Evolutionary conservation across 1,140 invertebrate genomes (phyloP).

Genomic region (Trichomalopsis sarcophagae): DNA sequence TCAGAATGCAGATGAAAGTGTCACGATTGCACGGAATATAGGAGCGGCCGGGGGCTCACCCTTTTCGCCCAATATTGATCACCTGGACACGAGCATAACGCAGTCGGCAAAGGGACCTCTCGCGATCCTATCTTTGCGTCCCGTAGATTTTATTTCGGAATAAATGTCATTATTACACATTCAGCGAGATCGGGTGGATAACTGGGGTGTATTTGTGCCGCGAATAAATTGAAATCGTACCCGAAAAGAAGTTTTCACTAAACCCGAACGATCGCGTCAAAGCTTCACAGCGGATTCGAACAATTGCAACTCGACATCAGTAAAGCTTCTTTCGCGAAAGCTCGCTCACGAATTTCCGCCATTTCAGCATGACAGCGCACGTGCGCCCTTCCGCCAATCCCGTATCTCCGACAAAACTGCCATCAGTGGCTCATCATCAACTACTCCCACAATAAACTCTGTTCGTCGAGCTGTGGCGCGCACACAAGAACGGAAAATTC

Average conservation of each 20-base stretch:
- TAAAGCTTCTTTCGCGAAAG: too few relatives aligned
- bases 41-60: background rate
- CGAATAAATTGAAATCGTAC: background rate
- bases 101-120: background rate
- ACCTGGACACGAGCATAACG: background rate
- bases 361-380: conserved; percentile 15
- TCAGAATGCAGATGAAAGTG: too few relatives aligned
- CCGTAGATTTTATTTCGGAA: background rate
- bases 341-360: background rate
- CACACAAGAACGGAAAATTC: conserved; percentile 7
- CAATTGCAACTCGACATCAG: too few relatives aligned
- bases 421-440: conserved; percentile 32
- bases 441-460: conserved; percentile 12
- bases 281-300: too few relatives aligned
- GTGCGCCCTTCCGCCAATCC: background rate
- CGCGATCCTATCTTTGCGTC: background rate
- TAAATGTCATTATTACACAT: background rate
- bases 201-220: too few relatives aligned
- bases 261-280: too few relatives aligned
- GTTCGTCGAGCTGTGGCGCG: too few relatives aligned
- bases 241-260: too few relatives aligned
- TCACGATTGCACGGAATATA: too few relatives aligned
- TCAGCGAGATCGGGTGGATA: too few relatives aligned
- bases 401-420: conserved; percentile 10
- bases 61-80: background rate